A percentile compares a stretch with the other conserved stretches of the same genome.
These are phyloP conservation scores for Protobothrops flavoviridis DNA, from an alignment of 2,113 vertebrate genomes.

Conservation along the genomic window DNA sequence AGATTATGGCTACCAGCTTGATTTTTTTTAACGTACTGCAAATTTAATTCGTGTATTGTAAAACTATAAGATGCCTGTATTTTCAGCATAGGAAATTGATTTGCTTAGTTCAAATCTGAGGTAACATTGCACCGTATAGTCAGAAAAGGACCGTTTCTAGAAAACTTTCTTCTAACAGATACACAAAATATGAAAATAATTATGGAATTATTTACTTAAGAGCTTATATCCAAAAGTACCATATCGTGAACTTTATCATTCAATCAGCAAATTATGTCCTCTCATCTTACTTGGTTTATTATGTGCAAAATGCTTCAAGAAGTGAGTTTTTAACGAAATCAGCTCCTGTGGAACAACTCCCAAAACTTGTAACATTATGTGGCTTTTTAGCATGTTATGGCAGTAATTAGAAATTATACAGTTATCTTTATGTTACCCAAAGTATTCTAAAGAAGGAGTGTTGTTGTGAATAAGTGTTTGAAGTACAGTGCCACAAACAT, in stretches of 20 bases:
- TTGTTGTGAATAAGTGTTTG: background rate
- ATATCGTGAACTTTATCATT: background rate
- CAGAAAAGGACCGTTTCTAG: background rate
- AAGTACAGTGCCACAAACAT: background rate
- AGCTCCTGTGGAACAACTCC: background rate
- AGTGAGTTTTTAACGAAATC: background rate
- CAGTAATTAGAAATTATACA: background rate
- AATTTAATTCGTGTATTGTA: background rate
- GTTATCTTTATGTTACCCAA: background rate
- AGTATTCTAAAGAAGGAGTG: background rate
- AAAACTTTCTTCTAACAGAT: background rate
- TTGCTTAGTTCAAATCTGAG: background rate
- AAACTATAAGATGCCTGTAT: background rate
- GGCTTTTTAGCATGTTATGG: background rate
- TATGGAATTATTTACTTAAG: background rate
- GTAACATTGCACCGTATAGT: background rate
- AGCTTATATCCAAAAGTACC: background rate
- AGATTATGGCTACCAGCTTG: too few species aligned
- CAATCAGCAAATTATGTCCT: background rate
- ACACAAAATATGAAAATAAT: background rate
- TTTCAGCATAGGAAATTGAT: background rate
- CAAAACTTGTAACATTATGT: background rate
- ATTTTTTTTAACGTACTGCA: too few species aligned
- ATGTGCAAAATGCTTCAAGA: background rate
- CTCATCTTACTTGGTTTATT: background rate